phyloP scores from a whole-genome alignment of 2,797 vertebrate species.

The Cossypha polioptera region DNA sequence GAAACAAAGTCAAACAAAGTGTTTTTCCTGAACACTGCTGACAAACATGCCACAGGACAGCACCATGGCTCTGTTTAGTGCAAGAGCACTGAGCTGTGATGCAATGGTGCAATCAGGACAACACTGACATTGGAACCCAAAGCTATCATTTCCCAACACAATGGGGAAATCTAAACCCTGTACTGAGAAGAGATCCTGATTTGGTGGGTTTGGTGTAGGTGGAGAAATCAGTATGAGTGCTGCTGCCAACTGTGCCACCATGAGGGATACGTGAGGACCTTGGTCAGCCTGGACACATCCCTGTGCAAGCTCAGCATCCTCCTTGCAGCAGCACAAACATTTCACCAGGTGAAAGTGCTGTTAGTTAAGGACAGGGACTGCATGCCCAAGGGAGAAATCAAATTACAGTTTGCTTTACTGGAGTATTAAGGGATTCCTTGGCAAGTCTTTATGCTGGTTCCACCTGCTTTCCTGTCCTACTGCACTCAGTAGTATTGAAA shows the following conservation, averaged over 20 bases:
- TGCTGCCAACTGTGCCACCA: fast-evolving
- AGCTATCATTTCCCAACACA: fast-evolving
- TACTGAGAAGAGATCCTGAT: background rate
- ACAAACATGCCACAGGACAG: fast-evolving
- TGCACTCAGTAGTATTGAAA: background rate
- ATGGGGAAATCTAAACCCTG: background rate
- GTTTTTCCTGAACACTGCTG: background rate
- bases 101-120: background rate
- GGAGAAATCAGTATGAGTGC: background rate
- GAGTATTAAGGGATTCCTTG: background rate
- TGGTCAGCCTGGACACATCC: background rate
- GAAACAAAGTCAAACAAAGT: background rate
- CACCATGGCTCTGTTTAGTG: background rate
- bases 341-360: background rate
- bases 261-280: fast-evolving
- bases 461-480: background rate
- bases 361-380: background rate
- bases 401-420: background rate
- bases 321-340: background rate
- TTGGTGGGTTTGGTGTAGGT: background rate
- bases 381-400: background rate
- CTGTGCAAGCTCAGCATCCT: background rate
- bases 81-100: background rate
- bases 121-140: background rate
- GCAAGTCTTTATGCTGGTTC: background rate